Base-by-base conservation (phyloP, 2,797 vertebrate genomes). In the Epinephelus awoara region DNA sequence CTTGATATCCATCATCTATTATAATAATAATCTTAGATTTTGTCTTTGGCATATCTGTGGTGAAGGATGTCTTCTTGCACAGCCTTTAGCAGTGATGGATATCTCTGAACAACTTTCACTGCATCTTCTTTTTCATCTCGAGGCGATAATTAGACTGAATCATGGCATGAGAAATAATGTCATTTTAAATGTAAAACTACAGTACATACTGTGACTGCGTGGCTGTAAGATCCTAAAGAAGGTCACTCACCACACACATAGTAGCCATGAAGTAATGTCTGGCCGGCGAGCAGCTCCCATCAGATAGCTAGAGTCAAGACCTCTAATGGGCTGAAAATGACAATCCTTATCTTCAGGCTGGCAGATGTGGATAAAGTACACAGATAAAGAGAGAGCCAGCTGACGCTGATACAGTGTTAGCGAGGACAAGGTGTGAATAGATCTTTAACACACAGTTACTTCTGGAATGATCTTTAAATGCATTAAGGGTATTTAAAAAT, bases 261-360 rank as follows among this genome's bases (percentile, higher is more conserved):
- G 61, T 47, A 55, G 52, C 44, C 17, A 68, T 66, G 55, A 79
- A 76, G 74, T 82, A 47, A 77, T 34, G 76, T 84, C 79, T 75
- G 77, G 66, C 44, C 51, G 40, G 66, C 38, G 21, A 80, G 63
- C 42, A 8, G 80, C 74, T 77, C 38, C 73, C 61, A 66, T 80
- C 77, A 76, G 80, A 83, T 75, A 74, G 25, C 49, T 38, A 1
- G 74, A 78, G 84, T 85, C 84, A 52, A 79, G 82, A 85, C 79
- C 62, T 80, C 55, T 82, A 88, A 91, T 87, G 83, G 77, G 56
- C 73, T 80, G 77, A 70, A 85, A 87, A 88, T 82, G 75, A 81
- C 85, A 49, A 52, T 62, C 52, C 79, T 90, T 90, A 90, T 91
- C 91, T 87, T 52, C 47, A 80, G 85, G 49, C 72, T 78, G 81